A percentile compares a stretch with the other conserved stretches of the same genome.
These are phyloP conservation scores for Riparia riparia DNA, from an alignment of 2,113 vertebrate species.

Conservation along the genomic window DNA sequence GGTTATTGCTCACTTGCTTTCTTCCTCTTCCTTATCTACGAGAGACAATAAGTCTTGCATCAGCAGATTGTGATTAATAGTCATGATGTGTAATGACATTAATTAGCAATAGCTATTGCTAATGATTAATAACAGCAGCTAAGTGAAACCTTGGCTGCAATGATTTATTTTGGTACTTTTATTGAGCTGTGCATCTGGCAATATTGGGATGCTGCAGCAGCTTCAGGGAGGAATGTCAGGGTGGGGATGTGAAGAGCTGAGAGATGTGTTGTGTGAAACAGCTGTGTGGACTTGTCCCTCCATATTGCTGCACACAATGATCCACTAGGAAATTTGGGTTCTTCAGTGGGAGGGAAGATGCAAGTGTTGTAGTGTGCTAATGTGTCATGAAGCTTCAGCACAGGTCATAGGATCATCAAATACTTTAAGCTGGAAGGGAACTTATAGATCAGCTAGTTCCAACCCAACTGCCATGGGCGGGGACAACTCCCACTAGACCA, in stretches of 20 bases:
- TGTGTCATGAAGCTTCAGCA: accelerated
- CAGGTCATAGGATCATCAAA: neutral
- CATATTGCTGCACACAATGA: neutral
- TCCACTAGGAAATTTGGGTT: neutral
- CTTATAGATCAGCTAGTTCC: neutral
- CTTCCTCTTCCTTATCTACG: neutral
- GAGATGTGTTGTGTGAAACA: neutral
- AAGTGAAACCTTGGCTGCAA: conserved; percentile 13
- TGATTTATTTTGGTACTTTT: conserved; percentile 39
- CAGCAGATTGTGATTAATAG: conserved; percentile 55
- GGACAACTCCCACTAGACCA: accelerated
- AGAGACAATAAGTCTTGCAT: conserved; percentile 20
- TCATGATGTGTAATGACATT: conserved; percentile 45
- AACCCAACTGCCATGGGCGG: neutral
- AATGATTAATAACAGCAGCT: conserved; percentile 56
- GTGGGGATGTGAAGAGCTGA: neutral
- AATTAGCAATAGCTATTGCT: conserved; percentile 57
- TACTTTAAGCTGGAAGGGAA: neutral
- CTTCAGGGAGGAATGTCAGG: neutral
- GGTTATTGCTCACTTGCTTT: neutral
- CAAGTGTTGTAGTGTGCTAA: too few species aligned
- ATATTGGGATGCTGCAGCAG: neutral
- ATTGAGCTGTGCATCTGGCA: neutral
- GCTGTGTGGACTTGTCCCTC: neutral
- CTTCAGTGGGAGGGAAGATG: neutral